Percentiles rank a stretch among this genome's conserved stretches.
Evolutionary conservation across 1,140 invertebrate species (phyloP).

Genomic region (Sycobia sp.): DNA sequence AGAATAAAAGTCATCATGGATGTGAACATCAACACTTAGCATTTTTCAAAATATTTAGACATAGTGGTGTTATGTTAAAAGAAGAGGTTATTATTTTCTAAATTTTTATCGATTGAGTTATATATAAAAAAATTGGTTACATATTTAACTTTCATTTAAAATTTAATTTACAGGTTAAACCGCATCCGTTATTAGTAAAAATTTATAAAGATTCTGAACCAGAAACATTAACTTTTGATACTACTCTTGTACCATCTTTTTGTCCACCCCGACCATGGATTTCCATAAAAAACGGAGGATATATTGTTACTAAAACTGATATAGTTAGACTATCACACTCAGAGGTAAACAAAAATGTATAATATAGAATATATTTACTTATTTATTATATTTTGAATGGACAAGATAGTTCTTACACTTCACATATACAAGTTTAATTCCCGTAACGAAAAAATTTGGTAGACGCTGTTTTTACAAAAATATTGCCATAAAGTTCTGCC

Average conservation of each 20-base stretch:
- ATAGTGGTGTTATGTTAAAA: constrained; percentile 66
- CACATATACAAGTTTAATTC: too few relatives aligned
- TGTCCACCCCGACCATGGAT: constrained; percentile 85
- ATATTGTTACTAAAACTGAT: constrained; percentile 72
- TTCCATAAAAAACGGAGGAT: constrained; percentile 71
- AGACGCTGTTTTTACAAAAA: too few relatives aligned
- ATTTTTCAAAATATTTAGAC: constrained; percentile 81
- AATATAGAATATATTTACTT: too few relatives aligned
- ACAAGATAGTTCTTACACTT: too few relatives aligned
- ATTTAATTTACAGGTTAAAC: constrained; percentile 64
- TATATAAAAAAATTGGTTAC: background rate
- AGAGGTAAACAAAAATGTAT: background rate
- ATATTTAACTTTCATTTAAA: background rate
- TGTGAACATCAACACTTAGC: constrained; percentile 64
- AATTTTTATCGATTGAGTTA: background rate
- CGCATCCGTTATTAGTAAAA: constrained; percentile 75
- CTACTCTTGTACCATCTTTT: constrained; percentile 73
- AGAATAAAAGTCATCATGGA: constrained; percentile 15
- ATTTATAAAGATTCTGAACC: constrained; percentile 71
- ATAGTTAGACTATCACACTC: constrained; percentile 61
- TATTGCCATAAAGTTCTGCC: too few relatives aligned
- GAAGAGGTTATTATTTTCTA: constrained; percentile 67
- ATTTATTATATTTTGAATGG: too few relatives aligned
- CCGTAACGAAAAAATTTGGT: too few relatives aligned
- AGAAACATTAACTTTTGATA: constrained; percentile 73